A percentile compares a stretch with the other conserved stretches of the same genome.
phyloP scores from a whole-genome alignment of 1,140 invertebrate species.

The Drosophila leontia region DNA sequence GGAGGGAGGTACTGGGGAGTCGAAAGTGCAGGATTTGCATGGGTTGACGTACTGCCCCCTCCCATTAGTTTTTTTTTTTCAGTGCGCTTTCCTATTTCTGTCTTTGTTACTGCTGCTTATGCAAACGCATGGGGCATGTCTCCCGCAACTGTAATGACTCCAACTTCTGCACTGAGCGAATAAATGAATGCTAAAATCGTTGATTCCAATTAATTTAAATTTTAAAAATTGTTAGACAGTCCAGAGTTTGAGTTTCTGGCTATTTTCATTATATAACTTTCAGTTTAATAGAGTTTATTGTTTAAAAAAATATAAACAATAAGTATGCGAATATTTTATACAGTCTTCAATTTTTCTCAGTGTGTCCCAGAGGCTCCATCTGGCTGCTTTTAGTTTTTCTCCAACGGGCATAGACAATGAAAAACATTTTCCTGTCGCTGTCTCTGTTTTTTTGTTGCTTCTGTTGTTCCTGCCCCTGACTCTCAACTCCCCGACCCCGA shows the following conservation, averaged over 20 bases:
- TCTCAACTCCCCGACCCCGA: neutral
- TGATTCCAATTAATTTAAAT: neutral
- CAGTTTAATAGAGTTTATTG: too few relatives aligned
- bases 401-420: conserved; percentile 71
- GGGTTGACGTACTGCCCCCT: conserved; percentile 25
- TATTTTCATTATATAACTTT: too few relatives aligned
- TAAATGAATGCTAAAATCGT: neutral
- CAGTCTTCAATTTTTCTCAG: neutral
- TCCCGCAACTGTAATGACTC: conserved; percentile 78
- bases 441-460: conserved; percentile 28
- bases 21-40: conserved; percentile 51
- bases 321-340: neutral
- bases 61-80: conserved; percentile 1
- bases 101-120: conserved; percentile 60
- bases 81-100: conserved; percentile 33
- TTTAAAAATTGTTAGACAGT: neutral
- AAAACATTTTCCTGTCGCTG: conserved; percentile 77
- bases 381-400: conserved; percentile 59
- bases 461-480: conserved; percentile 22
- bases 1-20: neutral
- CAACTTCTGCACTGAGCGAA: conserved; percentile 36
- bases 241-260: neutral
- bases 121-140: conserved; percentile 81
- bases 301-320: neutral
- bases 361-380: conserved; percentile 23